phyloP scores from a whole-genome alignment of 2,113 vertebrate genomes.

The Ammodramus savannarum region DNA sequence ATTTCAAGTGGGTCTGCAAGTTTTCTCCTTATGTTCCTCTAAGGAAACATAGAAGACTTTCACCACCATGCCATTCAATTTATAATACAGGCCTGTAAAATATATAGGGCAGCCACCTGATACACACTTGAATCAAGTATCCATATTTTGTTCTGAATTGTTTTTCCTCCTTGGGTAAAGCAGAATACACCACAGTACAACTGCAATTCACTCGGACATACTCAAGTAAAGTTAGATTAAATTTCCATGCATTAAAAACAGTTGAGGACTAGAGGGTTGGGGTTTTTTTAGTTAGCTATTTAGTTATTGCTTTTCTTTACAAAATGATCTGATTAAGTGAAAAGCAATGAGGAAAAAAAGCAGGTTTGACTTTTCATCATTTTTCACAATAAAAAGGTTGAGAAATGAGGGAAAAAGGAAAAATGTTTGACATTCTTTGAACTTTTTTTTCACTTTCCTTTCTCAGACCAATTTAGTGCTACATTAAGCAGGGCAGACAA shows the following conservation, averaged over 20 bases:
- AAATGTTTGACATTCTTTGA: background rate
- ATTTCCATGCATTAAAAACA: background rate
- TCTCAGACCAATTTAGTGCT: background rate
- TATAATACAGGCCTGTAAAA: background rate
- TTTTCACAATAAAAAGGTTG: background rate
- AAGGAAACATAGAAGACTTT: background rate
- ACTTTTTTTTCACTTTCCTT: background rate
- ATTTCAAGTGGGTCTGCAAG: background rate
- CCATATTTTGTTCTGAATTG: background rate
- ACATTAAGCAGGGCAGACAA: background rate
- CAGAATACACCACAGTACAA: background rate
- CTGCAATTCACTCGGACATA: background rate
- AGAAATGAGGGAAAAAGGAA: background rate
- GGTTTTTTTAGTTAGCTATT: background rate
- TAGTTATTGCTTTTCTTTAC: background rate
- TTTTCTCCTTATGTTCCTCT: background rate
- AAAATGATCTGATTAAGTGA: background rate
- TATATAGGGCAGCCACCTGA: background rate
- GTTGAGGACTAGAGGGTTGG: background rate
- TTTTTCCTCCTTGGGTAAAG: background rate
- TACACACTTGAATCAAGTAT: background rate
- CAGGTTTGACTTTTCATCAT: background rate
- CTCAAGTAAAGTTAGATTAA: background rate
- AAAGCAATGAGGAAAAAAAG: background rate
- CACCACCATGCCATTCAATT: background rate